Percentiles rank a stretch among this genome's conserved stretches.
Evolutionary conservation across 1,140 invertebrate genomes (phyloP).

Genomic region (Drosophila aff.): DNA sequence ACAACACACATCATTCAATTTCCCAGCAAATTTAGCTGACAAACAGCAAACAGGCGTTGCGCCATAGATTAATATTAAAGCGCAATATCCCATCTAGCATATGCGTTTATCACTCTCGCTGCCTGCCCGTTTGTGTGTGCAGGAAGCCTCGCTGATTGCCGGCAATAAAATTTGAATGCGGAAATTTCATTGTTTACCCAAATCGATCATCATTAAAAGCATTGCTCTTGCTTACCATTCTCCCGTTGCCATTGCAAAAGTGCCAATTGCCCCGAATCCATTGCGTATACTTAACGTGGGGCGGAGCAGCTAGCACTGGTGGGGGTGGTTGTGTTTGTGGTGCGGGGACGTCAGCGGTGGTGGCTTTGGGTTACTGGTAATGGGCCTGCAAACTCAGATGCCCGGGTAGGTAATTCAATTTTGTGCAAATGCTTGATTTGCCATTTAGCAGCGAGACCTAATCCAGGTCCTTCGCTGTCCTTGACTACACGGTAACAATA

Average conservation of each 20-base stretch:
- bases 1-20: conserved; percentile 55
- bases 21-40: conserved; percentile 54
- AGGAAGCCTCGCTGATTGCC: conserved; percentile 71
- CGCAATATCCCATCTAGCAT: conserved; percentile 33
- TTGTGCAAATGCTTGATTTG: conserved; percentile 64
- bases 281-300: conserved; percentile 69
- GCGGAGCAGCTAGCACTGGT: conserved; percentile 11
- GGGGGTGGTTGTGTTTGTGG: background rate
- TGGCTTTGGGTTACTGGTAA: conserved; percentile 11
- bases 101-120: conserved; percentile 22
- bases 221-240: conserved; percentile 51
- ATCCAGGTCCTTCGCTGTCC: conserved; percentile 3
- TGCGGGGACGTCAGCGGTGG: background rate
- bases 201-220: conserved; percentile 82
- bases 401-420: conserved; percentile 72
- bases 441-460: conserved; percentile 55
- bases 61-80: conserved; percentile 61
- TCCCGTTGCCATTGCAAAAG: conserved; percentile 54
- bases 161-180: conserved; percentile 81
- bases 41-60: conserved; percentile 65
- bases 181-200: conserved; percentile 81
- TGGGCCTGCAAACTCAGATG: conserved; percentile 46
- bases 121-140: conserved; percentile 14
- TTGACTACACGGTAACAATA: background rate
- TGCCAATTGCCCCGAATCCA: conserved; percentile 73